Base-by-base conservation (phyloP, 2,888 invertebrate species). In the Himalopsyche japonica region DNA sequence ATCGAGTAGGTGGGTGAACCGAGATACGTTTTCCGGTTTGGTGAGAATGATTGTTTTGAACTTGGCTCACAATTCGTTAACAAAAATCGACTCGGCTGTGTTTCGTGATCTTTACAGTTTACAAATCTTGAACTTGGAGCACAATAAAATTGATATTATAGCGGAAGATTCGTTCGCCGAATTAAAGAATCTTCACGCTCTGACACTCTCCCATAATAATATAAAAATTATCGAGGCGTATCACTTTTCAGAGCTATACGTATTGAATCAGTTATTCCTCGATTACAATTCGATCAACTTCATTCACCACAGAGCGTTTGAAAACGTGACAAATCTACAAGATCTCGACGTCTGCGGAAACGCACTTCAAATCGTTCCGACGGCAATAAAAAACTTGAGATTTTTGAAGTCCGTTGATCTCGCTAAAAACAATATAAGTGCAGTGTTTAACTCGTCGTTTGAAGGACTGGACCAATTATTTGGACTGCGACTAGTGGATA, bases 401-500 rank as follows among this genome's bases (percentile, higher is more conserved):
- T 94, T 94, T 87, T 90, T 97, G 85, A 95, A 95, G 90, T 95
- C 95, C 30, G 92, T 97, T 87, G 96, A 97, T 91, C 93, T 97
- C 87, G 96, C 96, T 30, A 95, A 96, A 89, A 97, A 97, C 91
- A 94, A 93, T 89, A 95, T 98, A 89, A 93, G 94, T 88, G 92
- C 93, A 87, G 92, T 98, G 87, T 94, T 92, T 87, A 94, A 95
- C 89, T 93, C 94, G 88, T 95, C 95, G 87, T 96, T 97, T 89
- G 93, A 93, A 88, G 96, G 96, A 15, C 91, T 97, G 86, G 93
- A 94, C 86, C 94, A 95, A 89, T 92, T 98, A 86, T 95, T 95
- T 88, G 95, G 96, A 82, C 92, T 98, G 86, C 94, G 97, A 86
- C 90, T 97, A 88, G 96, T 96, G 84, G 95, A 96, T 90, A 97